phyloP scores from a whole-genome alignment of 2,797 vertebrate species.

The Melanogrammus aeglefinus region DNA sequence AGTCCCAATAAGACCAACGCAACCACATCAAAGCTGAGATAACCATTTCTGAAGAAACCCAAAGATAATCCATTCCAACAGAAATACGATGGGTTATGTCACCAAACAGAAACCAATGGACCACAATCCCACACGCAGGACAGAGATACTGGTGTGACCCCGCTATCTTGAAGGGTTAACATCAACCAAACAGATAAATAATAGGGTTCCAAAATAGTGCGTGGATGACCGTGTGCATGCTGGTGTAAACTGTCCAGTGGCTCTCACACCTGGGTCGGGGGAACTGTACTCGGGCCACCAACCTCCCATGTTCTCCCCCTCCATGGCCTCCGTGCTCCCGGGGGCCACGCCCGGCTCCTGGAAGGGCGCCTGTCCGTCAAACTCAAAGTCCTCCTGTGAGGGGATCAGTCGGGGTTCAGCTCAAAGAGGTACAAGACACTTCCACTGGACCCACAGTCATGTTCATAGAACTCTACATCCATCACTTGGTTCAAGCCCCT shows the following conservation, averaged over 20 bases:
- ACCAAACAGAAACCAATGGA: slow-evolving; percentile 19
- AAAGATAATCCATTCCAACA: slow-evolving; percentile 1
- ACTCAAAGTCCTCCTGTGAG: slow-evolving; percentile 82
- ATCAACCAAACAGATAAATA: slow-evolving; percentile 36
- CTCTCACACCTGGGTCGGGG: slow-evolving; percentile 87
- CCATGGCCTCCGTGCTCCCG: slow-evolving; percentile 76
- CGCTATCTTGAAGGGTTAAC: slow-evolving; percentile 16
- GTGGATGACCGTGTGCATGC: slow-evolving; percentile 80
- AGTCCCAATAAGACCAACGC: slow-evolving; percentile 10
- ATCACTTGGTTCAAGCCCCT: no score
- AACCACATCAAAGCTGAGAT: slow-evolving; percentile 7
- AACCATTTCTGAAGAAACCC: neutral
- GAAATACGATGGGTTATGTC: slow-evolving; percentile 21
- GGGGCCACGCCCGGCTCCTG: slow-evolving; percentile 67
- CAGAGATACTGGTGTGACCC: slow-evolving; percentile 29
- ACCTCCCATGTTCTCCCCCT: slow-evolving; percentile 97
- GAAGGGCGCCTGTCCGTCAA: slow-evolving; percentile 71
- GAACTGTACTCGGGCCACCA: slow-evolving; percentile 95
- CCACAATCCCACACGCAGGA: slow-evolving; percentile 37
- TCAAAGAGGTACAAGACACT: neutral
- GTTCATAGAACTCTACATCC: no score
- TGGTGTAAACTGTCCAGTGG: slow-evolving; percentile 77
- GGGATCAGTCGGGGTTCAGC: neutral
- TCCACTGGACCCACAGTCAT: neutral
- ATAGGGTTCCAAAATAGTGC: slow-evolving; percentile 30